These are phyloP conservation scores for Drosophila kuntzei DNA, from an alignment of 2,888 invertebrate species.

Conservation along the genomic window DNA sequence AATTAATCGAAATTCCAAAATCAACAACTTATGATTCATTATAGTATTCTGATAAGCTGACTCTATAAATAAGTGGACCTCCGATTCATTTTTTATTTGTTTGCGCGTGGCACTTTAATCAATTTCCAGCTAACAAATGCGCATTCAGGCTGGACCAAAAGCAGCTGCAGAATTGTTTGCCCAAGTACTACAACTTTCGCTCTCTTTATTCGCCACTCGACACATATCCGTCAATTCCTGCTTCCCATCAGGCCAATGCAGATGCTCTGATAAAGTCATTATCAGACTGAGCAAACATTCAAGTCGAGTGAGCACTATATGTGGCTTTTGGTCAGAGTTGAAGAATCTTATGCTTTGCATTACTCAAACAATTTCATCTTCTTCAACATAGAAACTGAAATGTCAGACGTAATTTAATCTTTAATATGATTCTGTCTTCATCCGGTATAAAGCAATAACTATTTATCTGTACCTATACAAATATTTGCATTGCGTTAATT, in stretches of 20 bases:
- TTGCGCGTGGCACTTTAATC: slow-evolving; percentile 24
- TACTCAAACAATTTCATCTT: slow-evolving; percentile 9
- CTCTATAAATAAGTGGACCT: background rate
- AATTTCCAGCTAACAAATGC: slow-evolving; percentile 33
- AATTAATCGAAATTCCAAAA: background rate
- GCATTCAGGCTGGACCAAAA: slow-evolving; percentile 21
- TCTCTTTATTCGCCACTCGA: slow-evolving; percentile 63
- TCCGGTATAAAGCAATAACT: too few relatives aligned
- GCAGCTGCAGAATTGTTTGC: slow-evolving; percentile 56
- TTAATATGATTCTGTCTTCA: background rate
- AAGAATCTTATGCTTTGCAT: slow-evolving; percentile 26
- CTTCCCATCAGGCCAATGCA: background rate
- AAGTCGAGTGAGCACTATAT: slow-evolving; percentile 37
- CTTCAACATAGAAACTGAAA: background rate
- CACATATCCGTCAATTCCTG: slow-evolving; percentile 49
- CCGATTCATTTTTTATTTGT: background rate
- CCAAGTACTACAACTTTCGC: slow-evolving; percentile 64
- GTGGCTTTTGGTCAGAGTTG: slow-evolving; percentile 52
- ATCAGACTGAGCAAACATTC: slow-evolving; percentile 44
- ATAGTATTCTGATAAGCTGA: background rate
- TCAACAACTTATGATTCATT: slow-evolving; percentile 5
- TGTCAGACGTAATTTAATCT: background rate
- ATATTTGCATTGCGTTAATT: too few relatives aligned
- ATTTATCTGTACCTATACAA: too few relatives aligned
- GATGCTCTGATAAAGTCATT: slow-evolving; percentile 43